Evolutionary conservation across 2,888 invertebrate species (phyloP), one percentile per base, ranked within the genome.

Genomic region (Gerris lacustris): DNA sequence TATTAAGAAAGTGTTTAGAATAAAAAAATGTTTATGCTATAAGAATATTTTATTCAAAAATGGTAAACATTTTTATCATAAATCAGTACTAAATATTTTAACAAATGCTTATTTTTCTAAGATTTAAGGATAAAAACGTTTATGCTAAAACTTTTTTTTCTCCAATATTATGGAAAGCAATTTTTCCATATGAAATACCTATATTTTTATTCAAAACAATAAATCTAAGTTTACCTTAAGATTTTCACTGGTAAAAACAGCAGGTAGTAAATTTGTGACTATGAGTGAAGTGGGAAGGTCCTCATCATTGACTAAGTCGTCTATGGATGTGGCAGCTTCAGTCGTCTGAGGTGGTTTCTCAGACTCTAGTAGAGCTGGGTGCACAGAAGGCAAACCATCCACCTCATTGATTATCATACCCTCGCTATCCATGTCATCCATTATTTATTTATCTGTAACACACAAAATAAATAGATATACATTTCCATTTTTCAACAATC

Each of bases 251-350:
- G 80, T 81, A 72, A 94, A 94, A 69, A 94, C 88, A 75, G 87
- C 85, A 75, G 88, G 89, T 78, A 91, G 89, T 75, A 94, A 88
- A 80, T 93, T 94, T 68, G 94, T 94, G 69, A 94, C 92, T 77
- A 94, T 94, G 67, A 94, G 86, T 69, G 94, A 94, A 75, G 89
- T 91, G 47, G 94, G 94, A 76, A 94, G 83, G 80, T 90, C 89
- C 75, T 87, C 84, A 78, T 92, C 90, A 74, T 88, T 84, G 74
- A 86, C 83, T 17, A 89, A 84, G 73, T 87, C 87, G 75, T 90
- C 88, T 75, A 85, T 82, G 5, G 11, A 11, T 11, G 55, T 55
- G 31, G 31, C 31, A 31, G 31, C 31, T 31, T 31, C 31, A 31
- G 31, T 31, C 4, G 31, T 31, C 31, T 31, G 31, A n/a, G 81